These are phyloP conservation scores for Turritopsis dohrnii DNA, from an alignment of 30 jellyfish, hydroid and myxozoan species.

Conservation along the genomic window DNA sequence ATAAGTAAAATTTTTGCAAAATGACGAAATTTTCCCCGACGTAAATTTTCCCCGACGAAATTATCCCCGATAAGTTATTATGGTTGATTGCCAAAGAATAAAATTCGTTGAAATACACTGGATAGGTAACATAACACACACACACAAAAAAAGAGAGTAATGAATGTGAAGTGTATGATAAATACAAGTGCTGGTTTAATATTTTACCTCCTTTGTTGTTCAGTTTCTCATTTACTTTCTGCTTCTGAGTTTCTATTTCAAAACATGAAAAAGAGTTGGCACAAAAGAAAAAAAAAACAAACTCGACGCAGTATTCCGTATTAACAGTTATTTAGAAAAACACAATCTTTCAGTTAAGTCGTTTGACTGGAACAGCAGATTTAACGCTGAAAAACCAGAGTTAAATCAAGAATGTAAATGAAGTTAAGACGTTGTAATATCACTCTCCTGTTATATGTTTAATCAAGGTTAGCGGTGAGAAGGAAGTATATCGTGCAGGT, in stretches of 20 bases:
- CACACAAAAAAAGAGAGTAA: too few relatives aligned
- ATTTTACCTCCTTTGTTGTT: slow-evolving; percentile 17
- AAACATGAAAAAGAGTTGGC: not conserved
- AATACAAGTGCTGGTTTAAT: not conserved
- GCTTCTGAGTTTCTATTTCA: slow-evolving; percentile 4
- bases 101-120: too few relatives aligned
- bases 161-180: not conserved
- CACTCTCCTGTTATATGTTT: not conserved
- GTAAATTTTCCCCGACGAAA: too few relatives aligned
- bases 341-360: too few relatives aligned
- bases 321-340: not conserved
- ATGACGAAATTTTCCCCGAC: too few relatives aligned
- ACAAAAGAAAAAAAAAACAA: not conserved
- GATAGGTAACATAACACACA: not conserved
- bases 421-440: not conserved
- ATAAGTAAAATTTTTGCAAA: too few relatives aligned
- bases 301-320: not conserved
- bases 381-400: too few relatives aligned
- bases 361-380: too few relatives aligned
- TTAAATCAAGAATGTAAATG: too few relatives aligned
- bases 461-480: not conserved
- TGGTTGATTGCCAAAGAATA: too few relatives aligned
- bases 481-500: too few relatives aligned
- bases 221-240: slow-evolving; percentile 11
- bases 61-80: too few relatives aligned